Conservation (phyloP, 2,888 invertebrate species). For the Iselma pallidipennis region DNA sequence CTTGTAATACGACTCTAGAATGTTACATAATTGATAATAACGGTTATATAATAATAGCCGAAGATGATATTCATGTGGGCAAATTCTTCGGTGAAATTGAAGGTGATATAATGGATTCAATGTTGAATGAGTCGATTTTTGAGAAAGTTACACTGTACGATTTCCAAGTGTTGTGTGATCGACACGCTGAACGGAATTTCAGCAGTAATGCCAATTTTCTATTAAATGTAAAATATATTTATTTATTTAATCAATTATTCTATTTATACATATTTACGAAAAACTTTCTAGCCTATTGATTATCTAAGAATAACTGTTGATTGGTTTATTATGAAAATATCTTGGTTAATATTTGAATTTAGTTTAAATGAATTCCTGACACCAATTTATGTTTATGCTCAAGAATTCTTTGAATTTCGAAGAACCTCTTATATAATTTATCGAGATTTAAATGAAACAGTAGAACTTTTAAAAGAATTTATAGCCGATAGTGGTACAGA, state of each 20-base stretch:
- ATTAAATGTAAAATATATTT: conserved; percentile 43
- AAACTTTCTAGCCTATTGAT: conserved; percentile 54
- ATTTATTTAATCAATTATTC: conserved; percentile 19
- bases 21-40: conserved; percentile 93
- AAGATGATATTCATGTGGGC: conserved; percentile 72
- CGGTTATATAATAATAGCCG: conserved; percentile 81
- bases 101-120: conserved; percentile 74
- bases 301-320: conserved; percentile 51
- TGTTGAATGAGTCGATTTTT: conserved; percentile 73
- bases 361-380: conserved; percentile 42
- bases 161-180: conserved; percentile 79
- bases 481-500: neutral
- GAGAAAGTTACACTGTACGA: conserved; percentile 79
- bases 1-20: conserved; percentile 67
- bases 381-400: conserved; percentile 31
- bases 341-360: conserved; percentile 48
- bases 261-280: conserved; percentile 6
- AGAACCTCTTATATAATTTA: neutral
- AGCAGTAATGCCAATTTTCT: conserved; percentile 42
- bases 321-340: conserved; percentile 55
- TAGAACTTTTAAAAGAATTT: neutral
- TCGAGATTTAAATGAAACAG: neutral
- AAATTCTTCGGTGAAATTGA: conserved; percentile 85
- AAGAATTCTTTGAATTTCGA: conserved; percentile 12
- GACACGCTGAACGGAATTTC: conserved; percentile 49